Evolutionary conservation across 2,888 invertebrate species (phyloP).

Genomic region (Imbricaverruca yamaguchii): DNA sequence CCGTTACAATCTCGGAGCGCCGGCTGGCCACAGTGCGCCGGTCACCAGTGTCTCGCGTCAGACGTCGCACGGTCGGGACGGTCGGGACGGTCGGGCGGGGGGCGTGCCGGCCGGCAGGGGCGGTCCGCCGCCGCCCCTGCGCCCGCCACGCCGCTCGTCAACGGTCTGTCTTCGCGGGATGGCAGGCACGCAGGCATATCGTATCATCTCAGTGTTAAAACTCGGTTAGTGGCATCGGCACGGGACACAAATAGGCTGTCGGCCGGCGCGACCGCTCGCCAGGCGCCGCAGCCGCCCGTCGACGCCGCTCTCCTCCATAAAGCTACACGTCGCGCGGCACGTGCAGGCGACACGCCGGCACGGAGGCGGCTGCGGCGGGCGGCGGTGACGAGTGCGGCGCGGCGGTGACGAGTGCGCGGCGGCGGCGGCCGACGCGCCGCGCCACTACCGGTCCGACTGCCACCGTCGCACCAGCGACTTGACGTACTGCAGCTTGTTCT

Average conservation of each 20-base stretch:
- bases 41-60: neutral
- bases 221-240: neutral
- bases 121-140: neutral
- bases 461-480: conserved; percentile 14
- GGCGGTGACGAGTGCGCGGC: neutral
- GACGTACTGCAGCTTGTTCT: conserved; percentile 23
- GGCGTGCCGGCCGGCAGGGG: neutral
- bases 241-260: neutral
- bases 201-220: conserved; percentile 2
- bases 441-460: conserved; percentile 15
- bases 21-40: neutral
- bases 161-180: neutral
- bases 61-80: neutral
- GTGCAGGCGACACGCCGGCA: neutral
- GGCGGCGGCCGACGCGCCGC: neutral
- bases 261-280: neutral
- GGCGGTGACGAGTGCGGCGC: neutral
- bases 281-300: neutral
- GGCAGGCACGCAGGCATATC: neutral
- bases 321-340: neutral
- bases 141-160: neutral
- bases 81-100: too few relatives aligned
- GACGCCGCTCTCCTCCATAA: neutral
- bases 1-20: neutral
- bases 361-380: neutral